Percentiles rank a stretch among this genome's conserved stretches.
These are phyloP conservation scores for Diloba caeruleocephala DNA, from an alignment of 2,888 invertebrate species.

Conservation along the genomic window DNA sequence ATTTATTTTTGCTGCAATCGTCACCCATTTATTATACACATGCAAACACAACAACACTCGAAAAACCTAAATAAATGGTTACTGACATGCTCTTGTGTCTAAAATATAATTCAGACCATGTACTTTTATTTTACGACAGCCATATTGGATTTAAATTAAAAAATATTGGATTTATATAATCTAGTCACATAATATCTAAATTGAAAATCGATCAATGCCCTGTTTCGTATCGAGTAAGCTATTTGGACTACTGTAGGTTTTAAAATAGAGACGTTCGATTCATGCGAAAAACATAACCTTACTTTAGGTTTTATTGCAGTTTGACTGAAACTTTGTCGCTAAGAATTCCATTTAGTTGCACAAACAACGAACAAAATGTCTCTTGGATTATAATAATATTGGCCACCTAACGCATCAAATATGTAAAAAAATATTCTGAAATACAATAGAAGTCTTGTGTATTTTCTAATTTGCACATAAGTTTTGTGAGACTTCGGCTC, in stretches of 20 bases:
- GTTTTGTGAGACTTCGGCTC: background rate
- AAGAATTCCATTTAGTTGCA: conserved; percentile 32
- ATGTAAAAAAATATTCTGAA: conserved; percentile 9
- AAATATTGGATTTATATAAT: conserved; percentile 41
- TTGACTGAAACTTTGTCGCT: conserved; percentile 32
- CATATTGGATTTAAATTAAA: no score
- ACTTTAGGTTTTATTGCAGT: conserved; percentile 31
- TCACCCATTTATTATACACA: no score
- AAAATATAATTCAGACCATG: conserved; percentile 46
- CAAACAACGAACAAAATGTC: conserved; percentile 29
- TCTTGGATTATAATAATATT: conserved; percentile 38
- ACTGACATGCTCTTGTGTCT: conserved; percentile 28
- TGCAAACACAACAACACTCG: conserved; percentile 22
- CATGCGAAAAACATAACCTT: conserved; percentile 9
- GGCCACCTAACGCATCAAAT: conserved; percentile 10
- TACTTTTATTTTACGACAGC: conserved; percentile 36
- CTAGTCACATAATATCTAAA: conserved; percentile 29
- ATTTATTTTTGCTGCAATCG: no score
- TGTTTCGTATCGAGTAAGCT: conserved; percentile 2
- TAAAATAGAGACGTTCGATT: conserved; percentile 12
- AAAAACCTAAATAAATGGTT: conserved; percentile 27
- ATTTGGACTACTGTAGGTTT: conserved; percentile 6
- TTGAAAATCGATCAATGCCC: conserved; percentile 15
- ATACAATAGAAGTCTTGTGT: no score
- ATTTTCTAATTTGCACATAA: background rate